Percentiles rank a stretch among this genome's conserved stretches.
Conservation (phyloP, 2,888 invertebrate genomes). For the Hydraecia micacea region DNA sequence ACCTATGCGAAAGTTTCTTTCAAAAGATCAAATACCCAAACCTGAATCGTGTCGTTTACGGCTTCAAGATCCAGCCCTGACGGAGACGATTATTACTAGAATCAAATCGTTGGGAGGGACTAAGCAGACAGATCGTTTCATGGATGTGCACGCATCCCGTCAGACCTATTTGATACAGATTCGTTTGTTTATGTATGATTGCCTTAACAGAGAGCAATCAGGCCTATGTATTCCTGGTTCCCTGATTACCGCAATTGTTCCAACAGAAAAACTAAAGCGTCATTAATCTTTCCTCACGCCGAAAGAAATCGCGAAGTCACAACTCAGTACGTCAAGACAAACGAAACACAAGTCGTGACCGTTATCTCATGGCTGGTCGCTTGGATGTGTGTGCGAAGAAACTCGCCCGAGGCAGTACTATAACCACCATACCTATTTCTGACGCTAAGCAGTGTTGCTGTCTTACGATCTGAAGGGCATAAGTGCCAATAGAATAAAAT, state of each 20-base stretch:
- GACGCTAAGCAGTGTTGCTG: neutral
- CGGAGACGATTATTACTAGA: neutral
- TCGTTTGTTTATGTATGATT: neutral
- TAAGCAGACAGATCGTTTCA: neutral
- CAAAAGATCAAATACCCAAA: too few species aligned
- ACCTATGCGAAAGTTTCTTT: too few species aligned
- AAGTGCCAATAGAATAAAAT: too few species aligned
- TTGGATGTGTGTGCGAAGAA: too few species aligned
- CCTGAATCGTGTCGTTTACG: neutral
- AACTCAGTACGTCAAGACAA: neutral
- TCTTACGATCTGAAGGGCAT: too few species aligned
- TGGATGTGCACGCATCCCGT: too few species aligned
- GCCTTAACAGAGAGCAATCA: neutral
- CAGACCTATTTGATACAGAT: neutral
- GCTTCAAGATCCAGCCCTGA: neutral
- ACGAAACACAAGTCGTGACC: constrained; percentile 33
- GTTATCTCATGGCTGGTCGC: constrained; percentile 30
- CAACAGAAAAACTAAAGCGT: neutral
- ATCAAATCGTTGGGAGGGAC: neutral
- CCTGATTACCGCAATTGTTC: too few species aligned
- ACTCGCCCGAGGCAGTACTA: too few species aligned
- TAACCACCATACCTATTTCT: neutral
- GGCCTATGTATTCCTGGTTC: neutral
- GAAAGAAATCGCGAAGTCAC: too few species aligned
- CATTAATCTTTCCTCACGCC: too few species aligned